Base-by-base conservation (phyloP, 2,888 invertebrate species). In the Temnothorax rugatulus region DNA sequence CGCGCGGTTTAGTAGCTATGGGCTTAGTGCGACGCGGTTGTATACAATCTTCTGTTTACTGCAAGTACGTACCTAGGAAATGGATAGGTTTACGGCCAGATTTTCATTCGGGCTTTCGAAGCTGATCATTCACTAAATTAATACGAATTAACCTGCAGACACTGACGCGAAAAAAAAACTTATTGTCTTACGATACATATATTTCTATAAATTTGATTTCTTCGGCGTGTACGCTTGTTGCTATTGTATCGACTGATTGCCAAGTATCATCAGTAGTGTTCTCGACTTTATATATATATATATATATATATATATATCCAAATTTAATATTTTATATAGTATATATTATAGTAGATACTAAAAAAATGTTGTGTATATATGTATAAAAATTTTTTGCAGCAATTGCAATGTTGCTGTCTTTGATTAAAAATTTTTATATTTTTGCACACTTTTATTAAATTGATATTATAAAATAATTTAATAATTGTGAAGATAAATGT, bases 1-100 rank as follows among this genome's bases (percentile, higher is more conserved):
- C 89, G 88, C 89, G 88, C 89, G 90, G 90, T 92, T 92, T 92
- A 92, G 92, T 92, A 88, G 91, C 92, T 90, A 87, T 89, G 90
- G 86, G 89, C 87, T 92, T 91, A 91, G 88, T 87, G 74, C 88
- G 88, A 88, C 85, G 91, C 86, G 88, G 84, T 86, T 86, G 86
- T 91, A 89, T 85, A 91, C 90, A 90, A 89, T 90, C 86, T 84
- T 87, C 82, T 89, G 90, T 91, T 91, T 90, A 91, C 90, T 88
- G 87, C 86, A 84, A 90, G 85, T 88, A 88, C 85, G 84, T 88
- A 90, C 69, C 83, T 59, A 71, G 85, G 59, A 84, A 86, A 84
- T 61, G 84, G 64, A 59, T 84, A 82, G 84, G 84, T 87, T 85
- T 86, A 88, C 74, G 76, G 85, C 77, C 82, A 68, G 83, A 77